These are phyloP conservation scores for Barbus barbus DNA, from an alignment of 2,113 vertebrate species.

Conservation along the genomic window DNA sequence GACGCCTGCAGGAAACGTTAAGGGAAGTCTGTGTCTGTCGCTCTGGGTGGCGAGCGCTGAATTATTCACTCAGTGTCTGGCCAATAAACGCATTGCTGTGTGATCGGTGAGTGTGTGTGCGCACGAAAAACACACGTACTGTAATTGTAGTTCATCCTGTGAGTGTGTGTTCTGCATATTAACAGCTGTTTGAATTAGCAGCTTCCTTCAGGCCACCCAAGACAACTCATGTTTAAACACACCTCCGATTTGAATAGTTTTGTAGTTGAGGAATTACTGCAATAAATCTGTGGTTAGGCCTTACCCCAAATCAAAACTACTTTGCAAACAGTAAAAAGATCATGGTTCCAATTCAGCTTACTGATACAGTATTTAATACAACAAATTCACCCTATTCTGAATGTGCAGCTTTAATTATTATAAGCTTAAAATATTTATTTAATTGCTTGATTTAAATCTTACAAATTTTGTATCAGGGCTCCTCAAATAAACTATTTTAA, in stretches of 20 bases:
- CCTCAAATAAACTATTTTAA: no score
- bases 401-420: background rate
- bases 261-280: background rate
- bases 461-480: no score
- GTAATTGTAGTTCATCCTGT: background rate
- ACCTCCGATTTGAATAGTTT: background rate
- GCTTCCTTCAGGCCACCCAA: background rate
- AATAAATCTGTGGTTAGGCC: background rate
- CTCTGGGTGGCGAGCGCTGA: background rate
- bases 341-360: background rate
- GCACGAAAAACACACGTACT: background rate
- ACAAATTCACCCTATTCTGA: no score
- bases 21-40: background rate
- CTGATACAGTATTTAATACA: no score
- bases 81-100: background rate
- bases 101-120: background rate
- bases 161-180: background rate
- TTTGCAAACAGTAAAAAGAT: background rate
- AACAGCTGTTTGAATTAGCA: background rate
- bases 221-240: background rate
- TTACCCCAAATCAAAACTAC: background rate
- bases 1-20: background rate
- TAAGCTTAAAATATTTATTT: no score
- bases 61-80: background rate
- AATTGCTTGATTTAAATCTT: background rate